These are phyloP conservation scores for Hybos culiciformis DNA, from an alignment of 2,888 invertebrate genomes.

Conservation along the genomic window DNA sequence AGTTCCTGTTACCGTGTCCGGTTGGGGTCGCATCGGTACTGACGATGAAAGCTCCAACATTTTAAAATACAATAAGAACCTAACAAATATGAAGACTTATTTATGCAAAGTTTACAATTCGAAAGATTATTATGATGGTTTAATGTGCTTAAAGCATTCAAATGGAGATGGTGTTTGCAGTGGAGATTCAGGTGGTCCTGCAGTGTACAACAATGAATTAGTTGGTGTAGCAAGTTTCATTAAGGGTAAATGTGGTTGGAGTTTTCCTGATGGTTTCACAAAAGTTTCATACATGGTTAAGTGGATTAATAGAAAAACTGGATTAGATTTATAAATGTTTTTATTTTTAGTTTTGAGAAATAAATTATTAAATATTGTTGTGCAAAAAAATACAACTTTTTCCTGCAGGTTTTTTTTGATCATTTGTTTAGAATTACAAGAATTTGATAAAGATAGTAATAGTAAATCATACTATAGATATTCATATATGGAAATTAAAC, in stretches of 20 bases:
- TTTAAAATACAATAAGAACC: conserved; percentile 21
- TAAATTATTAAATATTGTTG: too few relatives aligned
- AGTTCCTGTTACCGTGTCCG: conserved; percentile 19
- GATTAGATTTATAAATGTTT: conserved; percentile 13
- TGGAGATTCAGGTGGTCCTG: conserved; percentile 28
- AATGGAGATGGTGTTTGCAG: conserved; percentile 23
- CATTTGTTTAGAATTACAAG: too few relatives aligned
- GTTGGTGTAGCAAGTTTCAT: conserved; percentile 27
- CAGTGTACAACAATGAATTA: conserved; percentile 20
- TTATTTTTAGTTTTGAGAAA: too few relatives aligned
- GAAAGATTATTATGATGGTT: neutral
- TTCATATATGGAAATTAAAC: too few relatives aligned
- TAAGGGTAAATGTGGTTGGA: conserved; percentile 19
- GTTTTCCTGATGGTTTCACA: conserved; percentile 23
- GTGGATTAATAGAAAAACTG: conserved; percentile 19
- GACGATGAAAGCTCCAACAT: conserved; percentile 17
- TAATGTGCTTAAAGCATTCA: conserved; percentile 20
- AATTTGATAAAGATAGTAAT: too few relatives aligned
- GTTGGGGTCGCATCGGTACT: conserved; percentile 21
- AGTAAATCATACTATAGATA: too few relatives aligned
- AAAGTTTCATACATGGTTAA: conserved; percentile 19
- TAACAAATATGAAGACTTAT: conserved; percentile 12
- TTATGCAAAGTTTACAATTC: too few relatives aligned
- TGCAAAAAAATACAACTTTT: too few relatives aligned
- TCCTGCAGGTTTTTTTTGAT: too few relatives aligned